phyloP scores from a whole-genome alignment of 1,140 invertebrate genomes.

The Ganaspis sp. region DNA sequence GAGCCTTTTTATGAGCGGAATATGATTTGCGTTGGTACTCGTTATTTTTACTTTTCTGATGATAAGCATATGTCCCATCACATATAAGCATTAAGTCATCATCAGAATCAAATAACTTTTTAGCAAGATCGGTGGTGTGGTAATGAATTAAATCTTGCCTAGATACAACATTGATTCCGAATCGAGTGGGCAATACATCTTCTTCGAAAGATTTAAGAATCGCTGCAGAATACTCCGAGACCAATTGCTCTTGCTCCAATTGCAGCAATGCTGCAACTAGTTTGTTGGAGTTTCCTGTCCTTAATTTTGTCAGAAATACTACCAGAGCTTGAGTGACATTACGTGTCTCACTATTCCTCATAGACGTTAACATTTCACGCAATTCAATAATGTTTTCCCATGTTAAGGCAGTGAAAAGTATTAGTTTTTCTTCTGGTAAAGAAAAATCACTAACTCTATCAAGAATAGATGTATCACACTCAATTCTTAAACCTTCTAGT shows the following conservation, averaged over 20 bases:
- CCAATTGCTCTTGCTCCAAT: neutral
- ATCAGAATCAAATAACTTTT: constrained; percentile 33
- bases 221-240: neutral
- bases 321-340: neutral
- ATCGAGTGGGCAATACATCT: constrained; percentile 36
- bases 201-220: constrained; percentile 41
- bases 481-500: neutral
- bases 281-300: neutral
- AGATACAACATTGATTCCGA: constrained; percentile 31
- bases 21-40: constrained; percentile 45
- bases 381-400: neutral
- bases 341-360: neutral
- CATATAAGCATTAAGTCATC: constrained; percentile 45
- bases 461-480: neutral
- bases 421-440: neutral
- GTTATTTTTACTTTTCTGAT: constrained; percentile 54
- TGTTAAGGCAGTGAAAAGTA: neutral
- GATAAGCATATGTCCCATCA: constrained; percentile 45
- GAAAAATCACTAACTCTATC: neutral
- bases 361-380: neutral
- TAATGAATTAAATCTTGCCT: constrained; percentile 43
- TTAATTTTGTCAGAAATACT: neutral
- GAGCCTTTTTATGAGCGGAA: constrained; percentile 29
- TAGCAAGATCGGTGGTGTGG: constrained; percentile 36
- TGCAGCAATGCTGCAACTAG: neutral